Base-by-base conservation (phyloP, 2,113 vertebrate genomes). In the Neoarius graeffei region DNA sequence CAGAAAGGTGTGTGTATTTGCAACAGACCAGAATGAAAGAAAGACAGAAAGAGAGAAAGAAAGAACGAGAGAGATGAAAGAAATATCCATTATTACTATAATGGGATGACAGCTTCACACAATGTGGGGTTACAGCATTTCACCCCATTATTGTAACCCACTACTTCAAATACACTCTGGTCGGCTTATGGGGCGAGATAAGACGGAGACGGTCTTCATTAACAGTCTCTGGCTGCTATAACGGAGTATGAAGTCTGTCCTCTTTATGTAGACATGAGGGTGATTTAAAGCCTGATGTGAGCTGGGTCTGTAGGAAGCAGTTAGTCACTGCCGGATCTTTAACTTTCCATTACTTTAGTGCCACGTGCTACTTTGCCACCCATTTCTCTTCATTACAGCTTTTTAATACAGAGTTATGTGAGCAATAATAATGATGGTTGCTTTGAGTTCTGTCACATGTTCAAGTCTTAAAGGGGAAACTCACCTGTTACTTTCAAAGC, bases 91-190 rank as follows among this genome's bases (percentile, higher is more conserved):
- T 82, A 90, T 90, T 82, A 76, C 87, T 77, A 74, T 88, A 79
- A 88, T 88, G 60, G 57, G 64, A 84, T 84, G 87, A 81, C 82
- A 74, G 84, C 66, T 84, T 84, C 81, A 66, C 64, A 86, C 90
- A 88, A 89, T 76, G 85, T 48, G n/a, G 80, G 88, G 87, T 86
- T 89, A 89, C 83, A 84, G 59, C 62, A 85, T 84, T 83, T 89
- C 60, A 89, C 85, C 81, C 52, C 69, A 73, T 86, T 86, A 88
- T 86, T 88, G 84, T 89, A 83, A 84, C 83, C 85, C 48, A 76
- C 88, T 77, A 88, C 76, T 81, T 84, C 81, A 88, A 82, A 88
- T 88, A 79, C 84, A 81, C 81, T 84, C 25, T 25, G 73, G 35
- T 85, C 64, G 30, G 48, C 87, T 86, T 86, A 81, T 56, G 56